Base-by-base conservation (phyloP, 2,888 invertebrate species). In the Byasa hedistus region DNA sequence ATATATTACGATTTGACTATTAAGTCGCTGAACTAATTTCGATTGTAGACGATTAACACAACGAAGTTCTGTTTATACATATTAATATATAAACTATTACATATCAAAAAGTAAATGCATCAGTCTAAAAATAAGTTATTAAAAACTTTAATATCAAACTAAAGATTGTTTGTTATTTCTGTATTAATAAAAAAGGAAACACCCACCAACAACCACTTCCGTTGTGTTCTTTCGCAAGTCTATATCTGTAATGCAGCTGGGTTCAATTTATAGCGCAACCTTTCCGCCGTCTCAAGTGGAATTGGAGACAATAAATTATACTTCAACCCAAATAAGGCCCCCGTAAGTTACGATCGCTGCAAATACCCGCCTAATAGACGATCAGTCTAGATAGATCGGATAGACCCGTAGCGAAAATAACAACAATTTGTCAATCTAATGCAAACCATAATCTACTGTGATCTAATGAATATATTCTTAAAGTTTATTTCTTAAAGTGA, bases 281-380 rank as follows among this genome's bases (percentile, higher is more conserved):
- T 91, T 91, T 90, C 86, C 85, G 84, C 79, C 78, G 76, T 74
- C 79, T 78, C 84, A 83, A 83, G 86, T 89, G 81, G 88, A 90
- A 91, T 90, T 89, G 91, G 90, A 89, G 84, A 88, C 88, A 82
- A 89, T 91, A 90, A 90, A 89, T 91, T 89, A 90, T 90, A 89
- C 89, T 89, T 89, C 86, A 88, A 88, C 87, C 87, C 85, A 87
- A 89, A 89, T 89, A 89, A 88, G 87, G 82, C 79, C 76, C 81
- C 48, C 12, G 85, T 87, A 86, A 89, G 83, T 89, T 88, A 87
- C 89, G 83, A 79, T 81, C 78, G 76, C 73, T 76, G 76, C 80
- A 80, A 86, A 87, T 83, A 80, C 83, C 81, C 39, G 72, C 76
- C 81, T 87, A 87, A 87, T 86, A 82, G 83, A 77, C 84, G 82